Evolutionary conservation across 2,888 invertebrate species (phyloP).

Genomic region (Athetis lepigone): DNA sequence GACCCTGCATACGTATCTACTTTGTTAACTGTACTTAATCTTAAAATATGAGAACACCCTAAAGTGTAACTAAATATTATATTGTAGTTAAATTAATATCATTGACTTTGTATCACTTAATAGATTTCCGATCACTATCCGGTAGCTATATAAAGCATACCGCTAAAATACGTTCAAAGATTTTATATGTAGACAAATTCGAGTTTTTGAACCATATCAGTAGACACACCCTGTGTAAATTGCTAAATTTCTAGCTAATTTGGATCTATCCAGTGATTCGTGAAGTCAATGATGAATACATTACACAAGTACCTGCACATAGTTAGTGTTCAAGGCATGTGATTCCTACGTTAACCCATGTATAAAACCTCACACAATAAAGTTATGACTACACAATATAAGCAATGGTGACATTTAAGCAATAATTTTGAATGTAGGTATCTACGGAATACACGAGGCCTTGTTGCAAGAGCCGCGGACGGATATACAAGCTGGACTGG

Average conservation of each 20-base stretch:
- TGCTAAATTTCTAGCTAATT: constrained; percentile 54
- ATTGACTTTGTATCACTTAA: constrained; percentile 54
- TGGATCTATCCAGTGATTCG: constrained; percentile 53
- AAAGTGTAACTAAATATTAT: constrained; percentile 35
- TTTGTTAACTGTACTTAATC: no score
- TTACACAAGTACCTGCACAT: constrained; percentile 32
- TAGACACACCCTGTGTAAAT: constrained; percentile 51
- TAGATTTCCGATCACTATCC: constrained; percentile 41
- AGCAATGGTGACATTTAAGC: constrained; percentile 32
- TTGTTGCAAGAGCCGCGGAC: constrained; percentile 52
- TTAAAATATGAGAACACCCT: constrained; percentile 32
- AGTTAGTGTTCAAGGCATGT: constrained; percentile 19
- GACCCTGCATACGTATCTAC: no score
- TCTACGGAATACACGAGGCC: constrained; percentile 30
- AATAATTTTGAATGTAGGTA: constrained; percentile 36
- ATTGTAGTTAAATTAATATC: constrained; percentile 42
- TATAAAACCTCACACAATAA: constrained; percentile 47
- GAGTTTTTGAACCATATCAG: constrained; percentile 45
- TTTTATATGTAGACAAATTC: constrained; percentile 52
- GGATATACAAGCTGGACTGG: constrained; percentile 59
- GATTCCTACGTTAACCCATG: constrained; percentile 48
- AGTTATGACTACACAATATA: constrained; percentile 29
- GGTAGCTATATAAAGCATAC: constrained; percentile 33
- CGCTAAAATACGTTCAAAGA: constrained; percentile 33
- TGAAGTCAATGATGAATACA: constrained; percentile 46